A percentile compares a stretch with the other conserved stretches of the same genome.
Conservation (phyloP, 2,113 vertebrate species). For the Macquaria ambigua region DNA sequence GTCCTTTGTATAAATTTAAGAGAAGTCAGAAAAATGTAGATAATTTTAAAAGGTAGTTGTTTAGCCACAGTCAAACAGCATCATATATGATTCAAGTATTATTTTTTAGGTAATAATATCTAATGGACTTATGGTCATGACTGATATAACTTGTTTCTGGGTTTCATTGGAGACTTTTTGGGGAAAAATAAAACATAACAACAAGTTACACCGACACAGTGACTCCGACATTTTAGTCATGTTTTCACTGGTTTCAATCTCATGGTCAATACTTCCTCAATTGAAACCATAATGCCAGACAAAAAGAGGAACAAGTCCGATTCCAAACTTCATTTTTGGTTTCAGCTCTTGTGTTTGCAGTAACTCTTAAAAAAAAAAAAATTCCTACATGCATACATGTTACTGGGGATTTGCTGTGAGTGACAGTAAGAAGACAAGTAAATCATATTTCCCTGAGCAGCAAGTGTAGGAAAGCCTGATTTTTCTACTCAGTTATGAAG, state of each 20-base stretch:
- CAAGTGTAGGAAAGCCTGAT: neutral
- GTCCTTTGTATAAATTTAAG: neutral
- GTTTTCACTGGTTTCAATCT: slow-evolving; percentile 71
- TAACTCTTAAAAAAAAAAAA: slow-evolving; percentile 34
- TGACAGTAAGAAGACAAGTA: neutral
- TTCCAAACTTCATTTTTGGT: slow-evolving; percentile 77
- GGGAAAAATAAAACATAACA: neutral
- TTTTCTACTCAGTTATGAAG: neutral
- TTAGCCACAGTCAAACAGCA: neutral
- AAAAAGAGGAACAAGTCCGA: slow-evolving; percentile 74
- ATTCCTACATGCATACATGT: slow-evolving; percentile 38
- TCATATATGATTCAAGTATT: neutral
- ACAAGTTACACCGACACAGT: slow-evolving; percentile 22
- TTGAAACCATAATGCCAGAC: slow-evolving; percentile 57
- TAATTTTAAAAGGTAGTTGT: neutral
- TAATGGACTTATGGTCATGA: neutral
- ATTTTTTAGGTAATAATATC: neutral
- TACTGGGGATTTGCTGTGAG: neutral
- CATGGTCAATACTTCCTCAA: slow-evolving; percentile 75
- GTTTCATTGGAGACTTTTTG: neutral
- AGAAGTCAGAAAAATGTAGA: neutral
- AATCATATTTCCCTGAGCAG: neutral
- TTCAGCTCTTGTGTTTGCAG: slow-evolving; percentile 52
- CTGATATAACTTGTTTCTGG: neutral
- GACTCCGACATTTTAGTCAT: slow-evolving; percentile 31